Evolutionary conservation across 2,113 vertebrate species (phyloP), one percentile per base, ranked within the genome.

Genomic region (Uropsilus gracilis): DNA sequence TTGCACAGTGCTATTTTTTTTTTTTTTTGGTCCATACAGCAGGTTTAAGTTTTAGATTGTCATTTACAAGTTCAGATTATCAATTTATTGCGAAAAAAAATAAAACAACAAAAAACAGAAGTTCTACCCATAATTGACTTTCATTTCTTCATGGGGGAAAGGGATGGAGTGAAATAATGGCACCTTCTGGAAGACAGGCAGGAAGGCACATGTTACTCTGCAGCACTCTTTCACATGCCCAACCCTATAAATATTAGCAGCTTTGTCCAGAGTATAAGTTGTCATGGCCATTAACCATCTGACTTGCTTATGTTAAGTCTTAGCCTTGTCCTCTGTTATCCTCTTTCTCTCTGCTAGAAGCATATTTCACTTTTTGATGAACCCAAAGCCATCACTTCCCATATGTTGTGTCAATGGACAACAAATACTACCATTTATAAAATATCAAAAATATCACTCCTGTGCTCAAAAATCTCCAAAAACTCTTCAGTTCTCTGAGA

Each of bases 171-270:
- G 0, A 10, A 37, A 3, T 42, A 63, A 24, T 12, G 18, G 0
- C 3, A 16, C 34, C 2, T 17, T 34, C 17, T 12, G 0, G 1
- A 34, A 3, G 28, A 0, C 66, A 46, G 18, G 22, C 16, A 39
- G 8, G 22, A 12, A 39, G 8, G 53, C 14, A 18, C 12, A 42
- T 3, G 22, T 22, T 39, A 20, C 5, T 34, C 61, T 73, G 22
- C 34, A 61, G 0, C 20, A 24, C 28, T 48, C 5, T 63, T 75
- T 34, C 13, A 11, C 4, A 28, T 3, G 10, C 6, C 1, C 0
- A 8, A 5, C 3, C 39, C 50, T 57, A 7, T 2, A 63, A 14
- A 71, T 8, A 13, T 11, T 48, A 26, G 39, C 26, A 44, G 39
- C 66, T 46, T 53, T n/a, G 39, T 14, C 17, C 59, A 32, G 17